Base-by-base conservation (phyloP, 2,797 vertebrate genomes). In the Manis pentadactyla region DNA sequence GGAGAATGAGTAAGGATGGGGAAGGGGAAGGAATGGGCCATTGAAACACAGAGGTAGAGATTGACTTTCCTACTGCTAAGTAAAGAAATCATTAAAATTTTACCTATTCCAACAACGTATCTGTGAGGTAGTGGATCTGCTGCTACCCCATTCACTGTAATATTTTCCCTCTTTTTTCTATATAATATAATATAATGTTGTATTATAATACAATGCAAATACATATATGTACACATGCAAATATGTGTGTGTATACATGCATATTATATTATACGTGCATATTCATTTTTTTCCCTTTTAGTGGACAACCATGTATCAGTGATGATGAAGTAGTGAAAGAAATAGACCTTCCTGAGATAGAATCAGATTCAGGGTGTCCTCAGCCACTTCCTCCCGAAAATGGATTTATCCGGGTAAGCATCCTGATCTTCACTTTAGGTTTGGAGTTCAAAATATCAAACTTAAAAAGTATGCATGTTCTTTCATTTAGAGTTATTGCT, bases 261-360 rank as follows among this genome's bases (percentile, higher is more conserved):
- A 57, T 15, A n/a, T 51, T 68, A 46, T 68, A 49, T 29, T 71
- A 31, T 4, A 19, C 0, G 5, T 1, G 23, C 5, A 1, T 23
- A 37, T n/a, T 74, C 81, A 4, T 34, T 66, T 34, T 66, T 88
- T 85, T 78, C 66, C 18, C 31, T 74, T 93, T 93, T 96, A 99
- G 99, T 93, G 98, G 99, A 75, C 98, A 99, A 42, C 98, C 99
- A 12, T 99, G 99, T 96, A 99, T 99, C 95, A 99, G 98, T 61
- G 99, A 99, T 71, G 98, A 99, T 46, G 99, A 99, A 94, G 99
- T 95, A 42, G 94, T 98, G 68, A 98, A 87, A 71, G 98, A 99
- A 88, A 98, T 98, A 17, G 98, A 98, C 83, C 84, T 83, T 25
- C 95, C 98, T 78, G 69, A 49, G 29, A 96, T 96, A 69, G 98